Evolutionary conservation across 2,113 vertebrate genomes (phyloP).

Genomic region (Xenopus tropicalis): DNA sequence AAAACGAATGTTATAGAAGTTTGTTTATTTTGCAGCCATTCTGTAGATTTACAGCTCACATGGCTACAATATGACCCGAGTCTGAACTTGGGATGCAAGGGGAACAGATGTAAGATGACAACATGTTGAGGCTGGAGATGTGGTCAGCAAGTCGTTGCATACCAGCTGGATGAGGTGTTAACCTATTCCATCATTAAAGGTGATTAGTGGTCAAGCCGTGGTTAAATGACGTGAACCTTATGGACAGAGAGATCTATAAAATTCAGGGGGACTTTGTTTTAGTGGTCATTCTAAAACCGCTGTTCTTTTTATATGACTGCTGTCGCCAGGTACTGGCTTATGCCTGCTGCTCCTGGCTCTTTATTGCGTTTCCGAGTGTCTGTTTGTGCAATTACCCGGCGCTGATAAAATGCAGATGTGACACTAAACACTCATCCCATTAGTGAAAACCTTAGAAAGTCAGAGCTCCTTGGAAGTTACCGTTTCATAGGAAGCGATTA

Average conservation of each 20-base stretch:
- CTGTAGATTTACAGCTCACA: not conserved
- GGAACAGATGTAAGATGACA: conserved; percentile 34
- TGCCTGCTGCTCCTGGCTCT: conserved; percentile 17
- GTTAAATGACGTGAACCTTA: conserved; percentile 23
- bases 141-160: conserved; percentile 34
- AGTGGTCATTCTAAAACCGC: conserved; percentile 4
- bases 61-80: conserved; percentile 13
- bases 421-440: not conserved
- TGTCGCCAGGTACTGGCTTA: conserved; percentile 40
- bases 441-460: not conserved
- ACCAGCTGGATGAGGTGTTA: conserved; percentile 42
- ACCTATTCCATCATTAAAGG: conserved; percentile 34
- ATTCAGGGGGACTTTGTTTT: conserved; percentile 4
- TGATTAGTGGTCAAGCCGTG: conserved; percentile 40
- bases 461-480: not conserved
- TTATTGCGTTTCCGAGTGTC: conserved; percentile 28
- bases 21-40: not conserved
- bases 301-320: conserved; percentile 27
- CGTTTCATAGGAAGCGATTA: not conserved
- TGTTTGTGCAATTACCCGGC: conserved; percentile 21
- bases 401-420: conserved; percentile 24
- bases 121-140: conserved; percentile 23
- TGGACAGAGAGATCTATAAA: conserved; percentile 25
- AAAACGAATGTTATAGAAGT: too few relatives aligned
- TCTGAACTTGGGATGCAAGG: conserved; percentile 17